These are phyloP conservation scores for Lepus americanus DNA, from an alignment of 2,113 vertebrate genomes.

Conservation along the genomic window DNA sequence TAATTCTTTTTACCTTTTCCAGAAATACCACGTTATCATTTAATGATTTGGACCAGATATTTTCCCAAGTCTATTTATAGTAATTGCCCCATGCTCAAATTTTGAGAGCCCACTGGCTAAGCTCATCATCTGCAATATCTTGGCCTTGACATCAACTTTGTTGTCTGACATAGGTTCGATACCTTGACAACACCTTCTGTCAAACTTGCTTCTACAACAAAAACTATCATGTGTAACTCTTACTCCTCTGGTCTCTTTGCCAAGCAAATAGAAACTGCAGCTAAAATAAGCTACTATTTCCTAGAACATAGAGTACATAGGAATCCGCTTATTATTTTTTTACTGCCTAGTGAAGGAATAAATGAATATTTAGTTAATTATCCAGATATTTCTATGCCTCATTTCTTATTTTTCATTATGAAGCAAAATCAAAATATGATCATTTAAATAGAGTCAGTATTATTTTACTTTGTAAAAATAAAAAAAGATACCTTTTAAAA, in stretches of 20 bases:
- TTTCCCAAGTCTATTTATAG: neutral
- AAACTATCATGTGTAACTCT: neutral
- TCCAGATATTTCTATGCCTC: constrained; percentile 55
- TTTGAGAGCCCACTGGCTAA: neutral
- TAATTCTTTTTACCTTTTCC: neutral
- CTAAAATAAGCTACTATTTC: constrained; percentile 17
- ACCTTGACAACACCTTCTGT: rapidly evolving
- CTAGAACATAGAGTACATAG: constrained; percentile 29
- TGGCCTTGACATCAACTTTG: neutral
- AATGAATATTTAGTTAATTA: constrained; percentile 70
- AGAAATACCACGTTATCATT: neutral
- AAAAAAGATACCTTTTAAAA: neutral
- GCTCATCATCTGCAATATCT: neutral
- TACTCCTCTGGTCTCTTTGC: neutral
- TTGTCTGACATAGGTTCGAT: neutral
- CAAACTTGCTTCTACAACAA: neutral
- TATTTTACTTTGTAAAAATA: constrained; percentile 46
- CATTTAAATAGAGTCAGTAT: constrained; percentile 66
- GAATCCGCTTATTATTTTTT: constrained; percentile 61
- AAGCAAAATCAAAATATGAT: constrained; percentile 67
- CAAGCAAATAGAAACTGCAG: neutral
- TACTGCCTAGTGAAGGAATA: constrained; percentile 60
- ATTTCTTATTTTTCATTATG: constrained; percentile 78
- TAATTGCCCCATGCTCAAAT: neutral
- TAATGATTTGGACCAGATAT: neutral